Evolutionary conservation across 2,888 invertebrate genomes (phyloP), one percentile per base, ranked within the genome.

Genomic region (Sesia bembeciformis): DNA sequence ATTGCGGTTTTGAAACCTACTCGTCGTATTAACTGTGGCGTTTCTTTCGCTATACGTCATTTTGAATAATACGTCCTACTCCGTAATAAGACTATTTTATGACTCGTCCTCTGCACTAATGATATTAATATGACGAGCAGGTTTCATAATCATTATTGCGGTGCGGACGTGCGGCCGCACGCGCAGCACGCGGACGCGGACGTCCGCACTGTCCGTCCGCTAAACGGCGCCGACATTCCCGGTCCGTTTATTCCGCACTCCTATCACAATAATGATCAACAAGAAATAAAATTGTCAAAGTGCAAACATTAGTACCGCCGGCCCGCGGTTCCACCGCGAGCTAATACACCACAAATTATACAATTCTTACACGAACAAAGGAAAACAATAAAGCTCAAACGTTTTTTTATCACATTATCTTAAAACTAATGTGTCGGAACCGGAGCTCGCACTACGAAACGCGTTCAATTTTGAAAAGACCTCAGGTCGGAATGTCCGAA

Each of bases 401-500:
- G 63, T 67, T 67, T 50, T 7, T 64, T 69, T 74, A 76, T 74
- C 75, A 74, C 75, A 73, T 68, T 67, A 70, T 64, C 73, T 73
- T 75, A 59, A 67, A 58, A 46, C 70, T 70, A 71, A 57, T 53
- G 61, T 50, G 50, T 43, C 23, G n/a, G 7, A 23, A 46, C 23
- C 46, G 46, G 46, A 46, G 46, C 46, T 46, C 46, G 46, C 46
- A 46, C 46, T 46, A 46, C 46, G 46, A 46, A 8, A 46, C 46
- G 23, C 23, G 23, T 23, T 23, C 23, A 23, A 23, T 23, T 23
- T 23, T 23, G 23, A 23, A 23, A 23, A 23, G 23, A 23, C 23
- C 23, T 23, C 23, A 23, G 23, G 23, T 23, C 23, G 23, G 23
- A 23, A 23, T 23, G 23, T 23, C 23, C 23, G 23, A 2, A 23